phyloP scores from a whole-genome alignment of 2,797 vertebrate species.

The Hozukius guyotensis region DNA sequence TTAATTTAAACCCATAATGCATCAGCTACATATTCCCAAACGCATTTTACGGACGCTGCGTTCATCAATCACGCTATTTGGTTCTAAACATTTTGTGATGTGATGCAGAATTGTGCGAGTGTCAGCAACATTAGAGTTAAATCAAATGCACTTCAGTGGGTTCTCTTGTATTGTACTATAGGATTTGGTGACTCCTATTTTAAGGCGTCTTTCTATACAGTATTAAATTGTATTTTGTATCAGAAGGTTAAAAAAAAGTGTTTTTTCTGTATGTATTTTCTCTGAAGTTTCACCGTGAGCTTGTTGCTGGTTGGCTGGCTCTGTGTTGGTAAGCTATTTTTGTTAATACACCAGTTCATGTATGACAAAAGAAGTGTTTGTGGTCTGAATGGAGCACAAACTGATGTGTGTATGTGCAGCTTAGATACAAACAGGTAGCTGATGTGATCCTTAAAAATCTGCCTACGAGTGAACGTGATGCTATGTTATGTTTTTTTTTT shows the following conservation, averaged over 20 bases:
- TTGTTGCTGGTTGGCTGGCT: constrained; percentile 93
- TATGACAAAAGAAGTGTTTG: constrained; percentile 41
- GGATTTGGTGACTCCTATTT: constrained; percentile 31
- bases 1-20: background rate
- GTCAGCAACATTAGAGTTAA: constrained; percentile 22
- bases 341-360: constrained; percentile 47
- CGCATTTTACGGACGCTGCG: background rate
- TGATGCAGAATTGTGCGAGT: constrained; percentile 36
- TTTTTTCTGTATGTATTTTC: constrained; percentile 46
- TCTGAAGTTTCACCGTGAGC: constrained; percentile 74
- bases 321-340: constrained; percentile 71
- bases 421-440: constrained; percentile 18
- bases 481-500: constrained; percentile 18
- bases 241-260: constrained; percentile 44
- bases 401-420: constrained; percentile 1
- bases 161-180: constrained; percentile 39
- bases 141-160: constrained; percentile 60
- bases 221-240: constrained; percentile 73
- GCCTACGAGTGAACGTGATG: constrained; percentile 33
- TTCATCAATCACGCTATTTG: background rate
- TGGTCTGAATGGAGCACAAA: constrained; percentile 38
- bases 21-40: background rate
- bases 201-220: constrained; percentile 52
- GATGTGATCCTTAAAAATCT: constrained; percentile 29
- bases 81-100: constrained; percentile 24